Evolutionary conservation across 2,888 invertebrate genomes (phyloP), one percentile per base, ranked within the genome.

Genomic region (Brachypterus glaber): DNA sequence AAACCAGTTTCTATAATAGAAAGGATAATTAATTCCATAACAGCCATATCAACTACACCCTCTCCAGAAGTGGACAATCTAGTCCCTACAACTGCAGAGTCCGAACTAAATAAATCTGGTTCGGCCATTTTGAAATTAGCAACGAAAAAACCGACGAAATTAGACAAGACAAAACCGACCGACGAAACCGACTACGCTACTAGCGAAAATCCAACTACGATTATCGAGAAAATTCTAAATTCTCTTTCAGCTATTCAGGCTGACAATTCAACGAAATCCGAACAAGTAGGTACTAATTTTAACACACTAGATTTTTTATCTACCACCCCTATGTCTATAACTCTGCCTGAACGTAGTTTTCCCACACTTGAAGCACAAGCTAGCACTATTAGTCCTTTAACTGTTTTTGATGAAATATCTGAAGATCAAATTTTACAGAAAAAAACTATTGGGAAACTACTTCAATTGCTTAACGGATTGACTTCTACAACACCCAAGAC

Each of bases 391-490:
- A 54, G 54, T 50, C 59, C 62, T 37, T 48, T 58, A 43, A 57
- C 48, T 46, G 53, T 58, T 26, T 52, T 62, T 44, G 60, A 62
- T 40, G 52, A 60, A 40, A 56, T 62, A 41, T 50, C 53, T 21
- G 50, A 58, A 15, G 61, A 64, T 29, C 55, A 59, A 46, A 51
- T 50, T 14, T 46, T 60, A 39, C 57, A 60, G 46, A 59, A 64
- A 45, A 51, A 58, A 40, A 62, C 63, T 9, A 58, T 64, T 30
- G 59, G 58, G 27, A 58, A 58, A 50, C 49, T 65, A 30, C 47
- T 64, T 39, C 52, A 53, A 41, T 53, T 65, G 37, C 52, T 66
- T 50, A 69, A 69, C 50, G 65, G 66, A 53, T 57, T 68, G 53
- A 60, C 52, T 35, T 46, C 54, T 16, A 48, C 51, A 11, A 40